phyloP scores from a whole-genome alignment of 2,888 invertebrate genomes.

The Odiellus spinosus region DNA sequence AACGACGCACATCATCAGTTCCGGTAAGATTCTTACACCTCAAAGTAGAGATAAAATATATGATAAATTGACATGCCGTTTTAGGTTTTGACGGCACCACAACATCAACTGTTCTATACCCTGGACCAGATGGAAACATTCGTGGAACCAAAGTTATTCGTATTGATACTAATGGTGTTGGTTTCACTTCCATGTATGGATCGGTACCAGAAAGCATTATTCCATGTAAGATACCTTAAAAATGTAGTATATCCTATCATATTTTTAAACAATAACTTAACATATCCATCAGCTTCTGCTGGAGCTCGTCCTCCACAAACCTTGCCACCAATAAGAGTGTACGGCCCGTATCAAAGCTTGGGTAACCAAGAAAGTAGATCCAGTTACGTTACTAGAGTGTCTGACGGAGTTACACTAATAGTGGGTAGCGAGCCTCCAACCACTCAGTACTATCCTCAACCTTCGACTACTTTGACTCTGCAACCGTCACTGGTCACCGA shows the following conservation, averaged over 20 bases:
- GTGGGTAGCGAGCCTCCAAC: conserved; percentile 14
- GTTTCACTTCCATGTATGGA: not conserved
- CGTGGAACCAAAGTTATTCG: conserved; percentile 3
- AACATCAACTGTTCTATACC: conserved; percentile 1
- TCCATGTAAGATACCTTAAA: not conserved
- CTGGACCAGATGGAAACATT: conserved; percentile 2
- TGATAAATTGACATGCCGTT: not conserved
- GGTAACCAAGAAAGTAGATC: conserved; percentile 12
- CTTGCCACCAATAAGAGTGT: not conserved
- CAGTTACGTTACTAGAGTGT: conserved; percentile 16
- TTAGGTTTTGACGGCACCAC: not conserved
- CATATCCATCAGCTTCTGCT: no score
- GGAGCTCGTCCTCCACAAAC: not conserved
- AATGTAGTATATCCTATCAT: no score
- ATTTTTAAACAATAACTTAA: no score
- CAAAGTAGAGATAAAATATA: not conserved
- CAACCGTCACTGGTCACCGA: conserved; percentile 15
- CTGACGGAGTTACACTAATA: conserved; percentile 19
- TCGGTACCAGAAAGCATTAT: not conserved
- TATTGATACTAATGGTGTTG: not conserved
- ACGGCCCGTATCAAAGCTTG: conserved; percentile 2
- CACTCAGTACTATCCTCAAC: conserved; percentile 1
- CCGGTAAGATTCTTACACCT: conserved; percentile 7
- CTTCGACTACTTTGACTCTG: conserved; percentile 9
- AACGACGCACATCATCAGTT: conserved; percentile 10